Conservation (phyloP, 2,113 vertebrate species). For the Rhinichthys klamathensis region DNA sequence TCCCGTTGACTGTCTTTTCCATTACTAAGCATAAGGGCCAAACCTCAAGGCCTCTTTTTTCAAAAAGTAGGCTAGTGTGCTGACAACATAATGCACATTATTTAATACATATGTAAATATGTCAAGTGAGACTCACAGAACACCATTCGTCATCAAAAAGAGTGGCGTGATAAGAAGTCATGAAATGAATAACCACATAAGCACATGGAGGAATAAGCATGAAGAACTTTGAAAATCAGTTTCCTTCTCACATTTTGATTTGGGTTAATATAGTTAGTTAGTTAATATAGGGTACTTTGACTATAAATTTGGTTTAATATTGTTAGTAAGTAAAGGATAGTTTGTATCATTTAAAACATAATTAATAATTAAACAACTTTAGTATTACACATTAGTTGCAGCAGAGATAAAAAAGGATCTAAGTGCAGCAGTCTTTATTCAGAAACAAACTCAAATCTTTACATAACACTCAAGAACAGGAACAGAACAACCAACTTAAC, state of each 20-base stretch:
- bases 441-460: no score
- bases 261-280: background rate
- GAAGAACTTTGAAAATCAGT: background rate
- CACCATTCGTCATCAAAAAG: conserved; percentile 34
- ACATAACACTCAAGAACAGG: no score
- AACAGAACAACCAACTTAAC: no score
- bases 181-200: conserved; percentile 12
- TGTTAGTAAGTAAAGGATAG: no score
- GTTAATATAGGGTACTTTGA: no score
- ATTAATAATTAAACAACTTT: no score
- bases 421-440: no score
- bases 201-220: background rate
- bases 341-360: no score
- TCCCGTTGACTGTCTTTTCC: conserved; percentile 62
- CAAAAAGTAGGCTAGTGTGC: conserved; percentile 37
- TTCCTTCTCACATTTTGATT: background rate
- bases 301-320: no score
- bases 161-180: background rate
- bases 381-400: no score
- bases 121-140: conserved; percentile 25
- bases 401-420: no score
- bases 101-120: conserved; percentile 34
- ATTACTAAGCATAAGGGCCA: conserved; percentile 16
- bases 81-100: conserved; percentile 11
- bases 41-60: conserved; percentile 28